Conservation (phyloP, 2,888 invertebrate species). For the Apodemia zela region DNA sequence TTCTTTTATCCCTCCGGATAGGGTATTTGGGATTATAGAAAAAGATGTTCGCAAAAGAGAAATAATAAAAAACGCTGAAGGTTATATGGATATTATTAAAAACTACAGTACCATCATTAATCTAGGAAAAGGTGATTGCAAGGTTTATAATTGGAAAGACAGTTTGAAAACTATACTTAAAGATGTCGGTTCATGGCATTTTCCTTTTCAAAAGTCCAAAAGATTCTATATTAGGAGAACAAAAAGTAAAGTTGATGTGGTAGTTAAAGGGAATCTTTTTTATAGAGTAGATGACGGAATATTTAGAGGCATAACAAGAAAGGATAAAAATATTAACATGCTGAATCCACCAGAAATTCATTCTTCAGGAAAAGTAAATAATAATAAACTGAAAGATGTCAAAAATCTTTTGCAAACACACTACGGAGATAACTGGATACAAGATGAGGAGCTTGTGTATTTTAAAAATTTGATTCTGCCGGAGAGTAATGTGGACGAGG, state of each 20-base stretch:
- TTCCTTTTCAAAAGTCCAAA: conserved; percentile 25
- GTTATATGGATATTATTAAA: conserved; percentile 19
- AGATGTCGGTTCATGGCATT: conserved; percentile 29
- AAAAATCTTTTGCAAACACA: conserved; percentile 24
- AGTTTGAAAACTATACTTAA: conserved; percentile 28
- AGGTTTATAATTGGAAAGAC: conserved; percentile 32
- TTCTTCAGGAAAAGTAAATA: conserved; percentile 21
- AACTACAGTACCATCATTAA: conserved; percentile 19
- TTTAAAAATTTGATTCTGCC: conserved; percentile 14
- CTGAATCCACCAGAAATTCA: conserved; percentile 22
- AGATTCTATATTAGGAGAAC: conserved; percentile 25
- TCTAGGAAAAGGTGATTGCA: conserved; percentile 22
- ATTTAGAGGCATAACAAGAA: conserved; percentile 21
- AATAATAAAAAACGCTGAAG: conserved; percentile 19
- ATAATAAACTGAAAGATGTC: conserved; percentile 25
- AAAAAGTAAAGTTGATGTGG: conserved; percentile 23
- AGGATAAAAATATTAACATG: conserved; percentile 18
- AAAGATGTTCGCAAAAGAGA: conserved; percentile 19
- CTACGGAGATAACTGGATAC: conserved; percentile 24
- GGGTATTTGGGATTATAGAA: conserved; percentile 18
- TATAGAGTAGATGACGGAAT: conserved; percentile 22
- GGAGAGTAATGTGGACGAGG: conserved; percentile 5
- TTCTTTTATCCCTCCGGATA: conserved; percentile 19
- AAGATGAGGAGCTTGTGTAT: conserved; percentile 24
- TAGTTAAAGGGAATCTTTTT: conserved; percentile 24